phyloP scores from a whole-genome alignment of 2,888 invertebrate genomes.

The Mongoloraphidia duomilia region DNA sequence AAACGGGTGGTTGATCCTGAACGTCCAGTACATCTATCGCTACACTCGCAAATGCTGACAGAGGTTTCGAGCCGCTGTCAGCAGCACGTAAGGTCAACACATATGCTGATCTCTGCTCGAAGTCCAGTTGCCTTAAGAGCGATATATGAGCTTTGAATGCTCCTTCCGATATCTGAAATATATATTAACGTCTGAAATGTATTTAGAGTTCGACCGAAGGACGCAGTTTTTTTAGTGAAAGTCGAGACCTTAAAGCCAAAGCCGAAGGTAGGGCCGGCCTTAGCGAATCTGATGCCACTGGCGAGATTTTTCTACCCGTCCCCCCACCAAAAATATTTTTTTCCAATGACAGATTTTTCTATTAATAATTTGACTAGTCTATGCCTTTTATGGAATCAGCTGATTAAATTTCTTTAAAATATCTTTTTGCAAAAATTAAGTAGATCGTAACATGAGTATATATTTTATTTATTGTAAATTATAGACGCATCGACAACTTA shows the following conservation, averaged over 20 bases:
- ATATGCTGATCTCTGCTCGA: conserved; percentile 60
- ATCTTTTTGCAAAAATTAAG: no score
- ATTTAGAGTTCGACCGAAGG: not conserved
- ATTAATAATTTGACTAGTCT: no score
- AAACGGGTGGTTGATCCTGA: conserved; percentile 72
- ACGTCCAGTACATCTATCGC: conserved; percentile 63
- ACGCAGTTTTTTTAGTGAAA: not conserved
- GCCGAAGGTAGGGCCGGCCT: no score
- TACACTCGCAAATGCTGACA: conserved; percentile 55
- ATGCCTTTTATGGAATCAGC: no score
- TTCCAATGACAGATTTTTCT: no score
- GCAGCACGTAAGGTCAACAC: conserved; percentile 51
- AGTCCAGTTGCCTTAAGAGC: conserved; percentile 55
- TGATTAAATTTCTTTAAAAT: no score
- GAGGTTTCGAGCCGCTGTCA: conserved; percentile 44
- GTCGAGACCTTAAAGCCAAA: not conserved
- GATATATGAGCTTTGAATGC: conserved; percentile 54
- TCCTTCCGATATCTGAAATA: conserved; percentile 44
- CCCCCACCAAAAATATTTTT: no score
- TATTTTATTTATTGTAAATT: no score
- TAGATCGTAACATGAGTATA: no score
- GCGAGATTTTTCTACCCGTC: no score
- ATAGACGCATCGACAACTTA: no score
- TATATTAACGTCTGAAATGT: not conserved
- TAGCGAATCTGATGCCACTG: no score